Conservation (phyloP, 2,113 vertebrate species). For the Gallinago paraguaiae region DNA sequence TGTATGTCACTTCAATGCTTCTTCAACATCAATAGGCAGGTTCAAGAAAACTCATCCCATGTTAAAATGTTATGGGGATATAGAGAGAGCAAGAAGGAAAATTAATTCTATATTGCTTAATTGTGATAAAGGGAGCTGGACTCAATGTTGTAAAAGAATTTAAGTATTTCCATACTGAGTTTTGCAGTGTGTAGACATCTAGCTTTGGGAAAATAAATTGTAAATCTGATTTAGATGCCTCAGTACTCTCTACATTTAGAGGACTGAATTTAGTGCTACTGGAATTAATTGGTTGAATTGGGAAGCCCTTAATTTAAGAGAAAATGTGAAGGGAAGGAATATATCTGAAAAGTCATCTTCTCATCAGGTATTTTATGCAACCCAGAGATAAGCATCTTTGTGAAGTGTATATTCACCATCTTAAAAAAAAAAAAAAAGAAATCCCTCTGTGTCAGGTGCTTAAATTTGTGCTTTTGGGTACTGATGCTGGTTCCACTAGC, state of each 20-base stretch:
- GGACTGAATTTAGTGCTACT: neutral
- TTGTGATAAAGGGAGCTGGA: neutral
- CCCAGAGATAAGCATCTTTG: neutral
- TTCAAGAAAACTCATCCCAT: neutral
- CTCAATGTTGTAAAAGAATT: neutral
- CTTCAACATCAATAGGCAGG: neutral
- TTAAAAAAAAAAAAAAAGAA: neutral
- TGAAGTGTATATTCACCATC: neutral
- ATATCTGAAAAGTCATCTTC: neutral
- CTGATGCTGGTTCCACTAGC: neutral
- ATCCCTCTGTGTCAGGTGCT: neutral
- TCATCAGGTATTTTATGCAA: neutral
- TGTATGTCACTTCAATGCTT: neutral
- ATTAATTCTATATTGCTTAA: neutral
- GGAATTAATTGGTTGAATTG: neutral
- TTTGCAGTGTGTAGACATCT: neutral
- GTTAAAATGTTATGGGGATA: neutral
- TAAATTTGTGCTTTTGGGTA: neutral
- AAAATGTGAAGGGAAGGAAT: neutral
- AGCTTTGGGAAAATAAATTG: neutral
- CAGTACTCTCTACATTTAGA: neutral
- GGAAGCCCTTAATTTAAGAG: neutral
- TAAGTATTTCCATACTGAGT: neutral
- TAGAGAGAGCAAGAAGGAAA: neutral
- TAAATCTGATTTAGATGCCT: neutral